Conservation (phyloP, 64 coral and sea anemone genomes). For the Montipora sp. region DNA sequence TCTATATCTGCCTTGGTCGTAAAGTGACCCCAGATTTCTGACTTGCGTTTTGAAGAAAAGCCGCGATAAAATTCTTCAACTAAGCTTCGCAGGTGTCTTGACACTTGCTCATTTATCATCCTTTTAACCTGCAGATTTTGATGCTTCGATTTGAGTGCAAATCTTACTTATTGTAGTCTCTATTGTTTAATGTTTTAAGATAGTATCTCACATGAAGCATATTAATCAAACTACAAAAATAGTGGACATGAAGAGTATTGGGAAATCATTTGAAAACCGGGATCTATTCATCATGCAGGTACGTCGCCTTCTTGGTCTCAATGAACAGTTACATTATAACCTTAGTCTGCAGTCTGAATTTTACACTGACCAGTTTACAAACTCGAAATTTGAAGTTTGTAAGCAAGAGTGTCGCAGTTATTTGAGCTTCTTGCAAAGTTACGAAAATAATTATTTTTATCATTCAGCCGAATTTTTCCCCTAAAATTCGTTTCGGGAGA, state of each 20-base stretch:
- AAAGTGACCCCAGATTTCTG: too few species aligned
- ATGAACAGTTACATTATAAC: too few species aligned
- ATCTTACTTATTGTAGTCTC: not conserved
- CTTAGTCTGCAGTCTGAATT: too few species aligned
- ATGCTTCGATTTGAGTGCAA: not conserved
- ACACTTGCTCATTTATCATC: not conserved
- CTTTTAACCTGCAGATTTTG: not conserved
- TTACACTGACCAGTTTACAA: not conserved
- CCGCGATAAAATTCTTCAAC: too few species aligned
- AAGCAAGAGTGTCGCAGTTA: too few species aligned
- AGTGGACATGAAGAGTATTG: slow-evolving; percentile 1
- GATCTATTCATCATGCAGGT: slow-evolving; percentile 13
- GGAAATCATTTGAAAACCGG: slow-evolving; percentile 54
- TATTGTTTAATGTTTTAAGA: not conserved
- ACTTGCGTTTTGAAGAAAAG: too few species aligned
- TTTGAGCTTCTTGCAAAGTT: too few species aligned
- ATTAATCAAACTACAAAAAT: not conserved
- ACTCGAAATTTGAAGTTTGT: too few species aligned
- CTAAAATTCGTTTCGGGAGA: too few species aligned
- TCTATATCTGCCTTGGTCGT: too few species aligned
- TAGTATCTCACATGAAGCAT: not conserved
- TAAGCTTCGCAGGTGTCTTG: not conserved
- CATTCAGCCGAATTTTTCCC: too few species aligned
- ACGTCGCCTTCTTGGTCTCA: not conserved
- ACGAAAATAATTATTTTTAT: too few species aligned